Percentiles rank a stretch among this genome's conserved stretches.
Evolutionary conservation across 2,888 invertebrate genomes (phyloP).

Genomic region (Pristionchus arcanus): DNA sequence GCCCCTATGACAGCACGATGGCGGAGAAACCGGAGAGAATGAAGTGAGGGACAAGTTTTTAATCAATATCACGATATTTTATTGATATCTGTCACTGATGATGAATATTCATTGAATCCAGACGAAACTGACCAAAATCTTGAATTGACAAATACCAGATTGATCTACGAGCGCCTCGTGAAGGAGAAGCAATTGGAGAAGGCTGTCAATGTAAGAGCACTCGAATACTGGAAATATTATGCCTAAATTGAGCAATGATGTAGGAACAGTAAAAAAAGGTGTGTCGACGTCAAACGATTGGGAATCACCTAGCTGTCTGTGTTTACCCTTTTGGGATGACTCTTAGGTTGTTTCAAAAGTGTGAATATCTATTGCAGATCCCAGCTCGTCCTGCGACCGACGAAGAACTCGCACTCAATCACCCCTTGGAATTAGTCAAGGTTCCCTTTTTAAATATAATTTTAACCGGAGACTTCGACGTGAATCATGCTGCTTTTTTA

Average conservation of each 20-base stretch:
- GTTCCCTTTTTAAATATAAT: constrained; percentile 12
- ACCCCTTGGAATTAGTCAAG: constrained; percentile 63
- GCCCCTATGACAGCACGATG: constrained; percentile 68
- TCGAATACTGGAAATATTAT: background rate
- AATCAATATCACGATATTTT: background rate
- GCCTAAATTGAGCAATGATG: background rate
- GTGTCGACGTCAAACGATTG: no score
- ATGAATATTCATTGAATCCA: background rate
- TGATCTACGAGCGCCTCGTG: constrained; percentile 66
- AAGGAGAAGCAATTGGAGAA: constrained; percentile 63
- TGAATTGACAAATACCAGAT: background rate
- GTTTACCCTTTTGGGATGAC: background rate
- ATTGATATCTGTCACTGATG: background rate
- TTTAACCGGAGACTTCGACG: no score
- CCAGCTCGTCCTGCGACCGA: constrained; percentile 68
- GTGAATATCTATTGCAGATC: constrained; percentile 58
- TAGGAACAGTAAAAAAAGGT: background rate
- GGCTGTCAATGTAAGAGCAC: constrained; percentile 60
- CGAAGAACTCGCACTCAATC: constrained; percentile 66
- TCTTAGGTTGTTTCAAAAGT: background rate
- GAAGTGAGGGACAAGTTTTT: constrained; percentile 18
- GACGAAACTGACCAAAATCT: background rate
- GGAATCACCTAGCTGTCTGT: background rate
- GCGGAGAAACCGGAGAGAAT: constrained; percentile 70
- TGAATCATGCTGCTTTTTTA: background rate